A percentile compares a stretch with the other conserved stretches of the same genome.
phyloP scores from a whole-genome alignment of 2,888 invertebrate genomes.

The Sphecodes monilicornis region DNA sequence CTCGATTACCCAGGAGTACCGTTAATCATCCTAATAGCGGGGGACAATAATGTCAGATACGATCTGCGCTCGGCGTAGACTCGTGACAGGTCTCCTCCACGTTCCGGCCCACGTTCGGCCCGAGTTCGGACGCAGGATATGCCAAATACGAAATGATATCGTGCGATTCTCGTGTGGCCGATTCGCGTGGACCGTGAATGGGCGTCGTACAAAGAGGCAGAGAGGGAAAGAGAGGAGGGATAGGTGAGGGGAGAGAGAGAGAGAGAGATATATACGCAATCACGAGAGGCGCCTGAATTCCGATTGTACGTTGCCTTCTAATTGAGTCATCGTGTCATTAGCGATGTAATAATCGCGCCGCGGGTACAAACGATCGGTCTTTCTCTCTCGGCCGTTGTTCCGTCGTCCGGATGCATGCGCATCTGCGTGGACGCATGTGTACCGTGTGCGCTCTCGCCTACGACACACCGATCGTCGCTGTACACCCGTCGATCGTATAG shows the following conservation, averaged over 20 bases:
- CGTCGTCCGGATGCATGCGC: not conserved
- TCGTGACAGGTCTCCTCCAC: conserved; percentile 56
- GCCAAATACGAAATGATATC: conserved; percentile 45
- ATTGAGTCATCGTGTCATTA: conserved; percentile 78
- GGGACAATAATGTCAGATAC: conserved; percentile 68
- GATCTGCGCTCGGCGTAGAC: conserved; percentile 63
- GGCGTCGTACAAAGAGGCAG: conserved; percentile 51
- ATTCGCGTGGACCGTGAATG: conserved; percentile 37
- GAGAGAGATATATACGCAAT: conserved; percentile 35
- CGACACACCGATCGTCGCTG: not conserved
- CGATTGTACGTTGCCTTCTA: conserved; percentile 60
- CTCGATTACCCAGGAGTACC: conserved; percentile 66
- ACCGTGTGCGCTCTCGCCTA: not conserved
- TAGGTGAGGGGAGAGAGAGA: not conserved
- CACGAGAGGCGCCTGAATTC: conserved; percentile 67
- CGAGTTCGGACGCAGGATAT: conserved; percentile 37
- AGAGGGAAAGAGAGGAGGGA: not conserved
- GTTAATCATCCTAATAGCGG: conserved; percentile 73
- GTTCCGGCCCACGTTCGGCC: conserved; percentile 49
- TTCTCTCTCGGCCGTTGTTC: conserved; percentile 17
- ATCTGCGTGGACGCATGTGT: conserved; percentile 3
- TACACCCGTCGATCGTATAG: conserved; percentile 43
- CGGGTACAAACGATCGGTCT: conserved; percentile 29
- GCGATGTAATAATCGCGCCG: conserved; percentile 58
- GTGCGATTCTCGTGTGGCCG: not conserved